Evolutionary conservation across 2,113 vertebrate genomes (phyloP).

Genomic region (Microcebus griseorufus): DNA sequence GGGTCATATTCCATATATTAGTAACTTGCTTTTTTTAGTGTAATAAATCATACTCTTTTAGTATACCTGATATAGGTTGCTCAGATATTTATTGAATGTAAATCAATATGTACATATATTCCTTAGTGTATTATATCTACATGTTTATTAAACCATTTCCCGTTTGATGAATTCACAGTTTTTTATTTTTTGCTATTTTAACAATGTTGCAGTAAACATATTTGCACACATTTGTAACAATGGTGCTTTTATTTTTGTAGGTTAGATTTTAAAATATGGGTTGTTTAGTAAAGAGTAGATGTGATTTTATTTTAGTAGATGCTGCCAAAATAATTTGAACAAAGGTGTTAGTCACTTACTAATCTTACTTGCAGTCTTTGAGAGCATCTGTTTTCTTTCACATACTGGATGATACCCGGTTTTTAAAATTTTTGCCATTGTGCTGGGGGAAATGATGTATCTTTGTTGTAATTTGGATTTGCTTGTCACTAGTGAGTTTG

Average conservation of each 20-base stretch:
- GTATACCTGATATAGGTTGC: background rate
- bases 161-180: background rate
- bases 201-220: background rate
- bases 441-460: background rate
- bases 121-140: background rate
- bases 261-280: background rate
- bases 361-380: background rate
- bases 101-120: background rate
- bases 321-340: constrained; percentile 38
- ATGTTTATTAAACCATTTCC: background rate
- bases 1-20: background rate
- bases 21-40: background rate
- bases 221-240: background rate
- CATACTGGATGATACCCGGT: background rate
- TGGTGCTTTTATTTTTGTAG: constrained; percentile 6
- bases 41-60: background rate
- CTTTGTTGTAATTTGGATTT: background rate
- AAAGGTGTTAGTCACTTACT: background rate
- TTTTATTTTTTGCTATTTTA: background rate
- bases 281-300: background rate
- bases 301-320: background rate
- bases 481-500: background rate
- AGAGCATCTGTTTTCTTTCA: background rate
- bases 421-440: background rate
- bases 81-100: background rate